Evolutionary conservation across 2,797 vertebrate species (phyloP), one percentile per base, ranked within the genome.

Genomic region (Ambastaia sidthimunki): DNA sequence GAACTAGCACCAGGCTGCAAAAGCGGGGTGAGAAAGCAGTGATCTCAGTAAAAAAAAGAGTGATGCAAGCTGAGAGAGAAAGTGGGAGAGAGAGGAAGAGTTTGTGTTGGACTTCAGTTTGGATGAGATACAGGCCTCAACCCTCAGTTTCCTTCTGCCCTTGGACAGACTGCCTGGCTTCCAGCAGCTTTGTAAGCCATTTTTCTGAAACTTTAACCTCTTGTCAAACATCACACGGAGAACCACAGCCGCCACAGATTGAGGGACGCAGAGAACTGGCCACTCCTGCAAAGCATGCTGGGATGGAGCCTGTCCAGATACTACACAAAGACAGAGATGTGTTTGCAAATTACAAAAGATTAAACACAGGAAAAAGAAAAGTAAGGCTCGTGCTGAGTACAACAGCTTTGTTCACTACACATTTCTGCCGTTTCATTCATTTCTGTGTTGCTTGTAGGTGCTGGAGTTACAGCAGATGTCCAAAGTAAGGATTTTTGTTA

Each of bases 181-280:
- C 87, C 87, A 91, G 91, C 67, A 89, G 90, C 88, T 90, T 87
- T 84, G 84, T 87, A 77, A 83, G 81, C 83, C 84, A 86, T 83
- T 91, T 89, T 81, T 84, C 82, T 86, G 85, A 88, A 89, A 87
- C 86, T 76, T 91, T 91, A 92, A 92, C 91, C 90, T 91, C 86
- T 92, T 89, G 91, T 92, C 87, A 73, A 91, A 90, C 91, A 90
- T 44, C 83, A 78, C 68, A 76, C 74, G 0, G 87, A 86, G 89
- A 86, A 76, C 85, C 82, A 11, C 87, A 60, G 1, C 31, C 70
- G 86, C 90, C 88, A 77, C 91, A 83, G 80, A 88, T 83, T 80
- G 47, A 83, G 80, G 25, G 54, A 73, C 83, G 86, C 83, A 7
- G 82, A 37, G 82, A 80, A 80, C 59, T 79, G 74, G 78, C 83